Evolutionary conservation across 2,888 invertebrate genomes (phyloP).

Genomic region (Dinocampus coccinellae): DNA sequence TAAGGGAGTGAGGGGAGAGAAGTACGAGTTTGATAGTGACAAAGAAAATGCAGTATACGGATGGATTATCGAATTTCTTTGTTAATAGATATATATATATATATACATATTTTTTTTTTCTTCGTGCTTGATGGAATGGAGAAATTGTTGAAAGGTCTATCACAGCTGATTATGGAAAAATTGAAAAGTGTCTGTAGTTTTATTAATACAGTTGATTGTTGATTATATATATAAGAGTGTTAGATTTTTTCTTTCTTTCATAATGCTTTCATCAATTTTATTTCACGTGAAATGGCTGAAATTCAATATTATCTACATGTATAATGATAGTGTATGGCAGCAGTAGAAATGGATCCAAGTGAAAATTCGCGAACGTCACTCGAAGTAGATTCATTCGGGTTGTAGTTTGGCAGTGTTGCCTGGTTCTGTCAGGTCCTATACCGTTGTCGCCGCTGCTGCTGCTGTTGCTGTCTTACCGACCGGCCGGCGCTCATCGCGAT

Average conservation of each 20-base stretch:
- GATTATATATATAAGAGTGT: background rate
- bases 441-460: constrained; percentile 2
- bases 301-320: background rate
- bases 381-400: constrained; percentile 18
- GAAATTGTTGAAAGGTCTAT: background rate
- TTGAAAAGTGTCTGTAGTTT: background rate
- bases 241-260: background rate
- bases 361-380: constrained; percentile 6
- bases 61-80: background rate
- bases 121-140: background rate
- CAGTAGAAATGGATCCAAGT: background rate
- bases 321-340: background rate
- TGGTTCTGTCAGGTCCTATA: background rate
- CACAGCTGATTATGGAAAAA: background rate
- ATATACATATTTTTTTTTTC: background rate
- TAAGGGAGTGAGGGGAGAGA: too few relatives aligned
- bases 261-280: background rate
- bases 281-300: background rate
- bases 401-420: constrained; percentile 7
- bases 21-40: background rate
- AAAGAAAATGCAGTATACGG: constrained; percentile 3
- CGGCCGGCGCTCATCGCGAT: constrained; percentile 28
- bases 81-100: too few relatives aligned
- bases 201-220: background rate
- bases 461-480: constrained; percentile 32